Evolutionary conservation across 37 sponge, comb jelly and placozoan genomes (phyloP).

Genomic region (Chondrilla cf. caribensis): DNA sequence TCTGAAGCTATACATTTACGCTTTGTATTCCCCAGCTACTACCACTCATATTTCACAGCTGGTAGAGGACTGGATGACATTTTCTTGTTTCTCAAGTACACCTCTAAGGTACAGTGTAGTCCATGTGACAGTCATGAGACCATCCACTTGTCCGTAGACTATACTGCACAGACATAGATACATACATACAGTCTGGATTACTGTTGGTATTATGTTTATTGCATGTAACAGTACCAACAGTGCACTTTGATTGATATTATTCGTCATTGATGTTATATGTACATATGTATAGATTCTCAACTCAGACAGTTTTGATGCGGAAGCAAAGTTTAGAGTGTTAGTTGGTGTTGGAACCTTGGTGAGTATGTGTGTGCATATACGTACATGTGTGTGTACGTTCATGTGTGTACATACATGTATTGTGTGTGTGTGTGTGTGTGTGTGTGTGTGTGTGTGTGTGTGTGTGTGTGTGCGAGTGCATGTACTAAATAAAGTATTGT

Average conservation of each 20-base stretch:
- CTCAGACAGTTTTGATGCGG: conserved; percentile 35
- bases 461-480: no score
- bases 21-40: conserved; percentile 54
- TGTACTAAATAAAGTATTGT: no score
- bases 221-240: no score
- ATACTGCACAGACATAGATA: no score
- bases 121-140: background rate
- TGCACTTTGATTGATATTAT: background rate
- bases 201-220: no score
- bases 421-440: no score
- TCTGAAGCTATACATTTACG: no score
- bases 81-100: background rate
- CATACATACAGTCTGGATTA: no score
- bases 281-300: conserved; percentile 35
- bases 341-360: conserved; percentile 71
- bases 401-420: no score
- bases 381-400: background rate
- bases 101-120: background rate
- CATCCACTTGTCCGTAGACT: background rate
- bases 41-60: conserved; percentile 27
- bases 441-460: no score
- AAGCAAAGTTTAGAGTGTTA: conserved; percentile 61
- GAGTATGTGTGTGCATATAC: background rate
- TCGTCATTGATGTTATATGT: background rate
- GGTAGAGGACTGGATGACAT: background rate